Evolutionary conservation across 2,888 invertebrate genomes (phyloP).

Genomic region (Tenthredo distinguenda): DNA sequence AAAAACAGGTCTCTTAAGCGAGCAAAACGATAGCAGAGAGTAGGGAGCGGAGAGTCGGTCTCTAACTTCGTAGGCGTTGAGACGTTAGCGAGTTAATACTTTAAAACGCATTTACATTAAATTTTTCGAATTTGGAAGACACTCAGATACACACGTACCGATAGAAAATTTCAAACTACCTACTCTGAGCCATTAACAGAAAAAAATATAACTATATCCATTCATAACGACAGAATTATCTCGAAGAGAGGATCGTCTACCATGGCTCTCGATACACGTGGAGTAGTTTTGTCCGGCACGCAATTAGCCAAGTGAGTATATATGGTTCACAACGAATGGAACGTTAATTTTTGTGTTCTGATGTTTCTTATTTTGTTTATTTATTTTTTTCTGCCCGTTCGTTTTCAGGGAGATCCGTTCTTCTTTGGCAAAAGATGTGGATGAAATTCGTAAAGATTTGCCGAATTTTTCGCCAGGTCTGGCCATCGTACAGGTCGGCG

Average conservation of each 20-base stretch:
- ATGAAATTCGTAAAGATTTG: conserved; percentile 80
- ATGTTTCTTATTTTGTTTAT: not conserved
- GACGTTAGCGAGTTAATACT: not conserved
- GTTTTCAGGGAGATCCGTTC: conserved; percentile 86
- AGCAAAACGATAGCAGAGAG: not conserved
- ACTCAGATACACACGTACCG: not conserved
- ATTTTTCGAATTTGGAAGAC: too few relatives aligned
- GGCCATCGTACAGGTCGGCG: conserved; percentile 97
- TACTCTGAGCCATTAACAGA: not conserved
- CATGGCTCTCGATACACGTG: conserved; percentile 69
- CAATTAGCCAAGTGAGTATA: conserved; percentile 84
- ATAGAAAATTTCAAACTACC: not conserved
- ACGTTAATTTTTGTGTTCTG: not conserved
- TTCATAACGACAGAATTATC: not conserved
- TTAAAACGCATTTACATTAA: too few relatives aligned
- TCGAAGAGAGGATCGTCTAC: not conserved
- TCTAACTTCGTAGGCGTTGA: not conserved
- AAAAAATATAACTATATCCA: not conserved
- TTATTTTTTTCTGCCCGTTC: not conserved
- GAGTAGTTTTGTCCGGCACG: conserved; percentile 82
- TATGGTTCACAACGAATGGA: not conserved
- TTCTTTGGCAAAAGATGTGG: conserved; percentile 85
- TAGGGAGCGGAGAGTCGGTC: not conserved
- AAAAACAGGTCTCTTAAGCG: conserved; percentile 3
- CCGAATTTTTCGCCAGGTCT: conserved; percentile 87